These are phyloP conservation scores for Ostrea denselamellosa DNA, from an alignment of 1,140 invertebrate species.

Conservation along the genomic window DNA sequence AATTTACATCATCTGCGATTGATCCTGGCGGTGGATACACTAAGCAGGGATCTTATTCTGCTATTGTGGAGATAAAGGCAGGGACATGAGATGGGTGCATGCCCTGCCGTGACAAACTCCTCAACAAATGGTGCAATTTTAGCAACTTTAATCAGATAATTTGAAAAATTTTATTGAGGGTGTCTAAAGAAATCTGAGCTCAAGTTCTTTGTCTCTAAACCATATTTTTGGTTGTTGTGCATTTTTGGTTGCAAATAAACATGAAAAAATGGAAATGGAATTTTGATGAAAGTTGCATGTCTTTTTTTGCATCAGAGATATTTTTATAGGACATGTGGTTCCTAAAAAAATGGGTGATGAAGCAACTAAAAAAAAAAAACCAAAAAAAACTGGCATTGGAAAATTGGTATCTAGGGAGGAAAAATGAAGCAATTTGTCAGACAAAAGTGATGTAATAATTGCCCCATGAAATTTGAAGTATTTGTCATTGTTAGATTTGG, in stretches of 20 bases:
- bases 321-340: conserved; percentile 14
- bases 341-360: neutral
- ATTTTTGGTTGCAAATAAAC: conserved; percentile 30
- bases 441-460: conserved; percentile 12
- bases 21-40: conserved; percentile 23
- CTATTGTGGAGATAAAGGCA: conserved; percentile 31
- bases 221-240: conserved; percentile 16
- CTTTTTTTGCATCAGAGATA: neutral
- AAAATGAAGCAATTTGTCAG: conserved; percentile 9
- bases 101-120: conserved; percentile 8
- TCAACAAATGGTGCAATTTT: conserved; percentile 31
- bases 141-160: conserved; percentile 36
- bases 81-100: conserved; percentile 38
- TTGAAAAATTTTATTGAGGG: conserved; percentile 30
- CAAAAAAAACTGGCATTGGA: neutral
- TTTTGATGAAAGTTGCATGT: conserved; percentile 20
- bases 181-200: conserved; percentile 17
- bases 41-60: conserved; percentile 31
- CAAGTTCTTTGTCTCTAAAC: conserved; percentile 23
- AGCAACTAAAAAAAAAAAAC: neutral
- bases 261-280: neutral
- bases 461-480: neutral
- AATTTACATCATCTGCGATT: conserved; percentile 39
- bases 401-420: neutral
- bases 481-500: conserved; percentile 13